phyloP scores from a whole-genome alignment of 2,797 vertebrate genomes.

The Muraenolepis orangiensis region DNA sequence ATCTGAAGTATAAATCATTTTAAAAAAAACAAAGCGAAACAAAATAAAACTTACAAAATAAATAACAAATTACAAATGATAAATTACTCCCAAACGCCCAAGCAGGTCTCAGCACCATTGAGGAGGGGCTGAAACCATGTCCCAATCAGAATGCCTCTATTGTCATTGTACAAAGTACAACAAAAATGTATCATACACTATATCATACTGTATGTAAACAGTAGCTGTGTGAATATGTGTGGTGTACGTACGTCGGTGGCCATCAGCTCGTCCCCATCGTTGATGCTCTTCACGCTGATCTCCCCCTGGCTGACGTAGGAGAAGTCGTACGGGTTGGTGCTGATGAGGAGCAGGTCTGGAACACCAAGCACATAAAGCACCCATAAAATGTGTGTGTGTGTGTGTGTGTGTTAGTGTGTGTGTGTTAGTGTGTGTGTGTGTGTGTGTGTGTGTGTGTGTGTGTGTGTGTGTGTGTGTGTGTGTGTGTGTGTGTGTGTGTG shows the following conservation, averaged over 20 bases:
- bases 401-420: background rate
- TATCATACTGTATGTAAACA: no score
- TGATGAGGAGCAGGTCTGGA: slow-evolving; percentile 81
- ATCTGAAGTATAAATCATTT: no score
- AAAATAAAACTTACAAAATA: no score
- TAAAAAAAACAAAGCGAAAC: no score
- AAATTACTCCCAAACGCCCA: no score
- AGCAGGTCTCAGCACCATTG: no score
- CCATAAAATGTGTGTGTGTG: background rate
- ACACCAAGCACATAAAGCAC: background rate
- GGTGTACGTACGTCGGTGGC: slow-evolving; percentile 74
- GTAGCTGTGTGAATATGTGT: background rate
- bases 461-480: background rate
- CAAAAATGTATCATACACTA: no score
- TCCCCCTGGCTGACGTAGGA: slow-evolving; percentile 82
- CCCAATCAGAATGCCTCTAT: no score
- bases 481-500: background rate
- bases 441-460: background rate
- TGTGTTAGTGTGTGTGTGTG: slow-evolving; percentile 9
- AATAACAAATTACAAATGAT: no score
- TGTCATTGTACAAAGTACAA: no score
- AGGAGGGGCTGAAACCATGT: no score
- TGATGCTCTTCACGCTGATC: slow-evolving; percentile 78
- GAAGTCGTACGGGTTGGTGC: slow-evolving; percentile 81
- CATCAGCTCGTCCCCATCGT: slow-evolving; percentile 79